Percentiles rank a stretch among this genome's conserved stretches.
Evolutionary conservation across 2,797 vertebrate species (phyloP).

Genomic region (Oreochromis grahami): DNA sequence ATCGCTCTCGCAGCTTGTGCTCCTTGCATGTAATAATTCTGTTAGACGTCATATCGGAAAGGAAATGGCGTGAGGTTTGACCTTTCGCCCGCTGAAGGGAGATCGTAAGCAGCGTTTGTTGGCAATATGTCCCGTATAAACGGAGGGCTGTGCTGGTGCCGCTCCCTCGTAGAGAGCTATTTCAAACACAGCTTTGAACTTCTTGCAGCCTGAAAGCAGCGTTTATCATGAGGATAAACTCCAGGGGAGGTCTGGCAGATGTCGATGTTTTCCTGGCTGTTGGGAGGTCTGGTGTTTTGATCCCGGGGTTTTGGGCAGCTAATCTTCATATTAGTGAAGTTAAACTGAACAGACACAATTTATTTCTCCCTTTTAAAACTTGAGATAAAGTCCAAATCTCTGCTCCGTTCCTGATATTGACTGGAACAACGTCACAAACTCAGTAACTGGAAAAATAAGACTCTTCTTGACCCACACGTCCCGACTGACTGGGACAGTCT

Average conservation of each 20-base stretch:
- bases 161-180: not conserved
- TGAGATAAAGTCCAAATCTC: not conserved
- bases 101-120: not conserved
- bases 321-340: not conserved
- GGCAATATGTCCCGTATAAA: not conserved
- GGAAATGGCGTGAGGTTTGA: not conserved
- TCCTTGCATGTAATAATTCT: not conserved
- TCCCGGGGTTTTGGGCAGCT: not conserved
- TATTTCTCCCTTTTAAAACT: not conserved
- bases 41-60: rapidly evolving
- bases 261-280: not conserved
- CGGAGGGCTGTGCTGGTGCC: not conserved
- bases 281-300: not conserved
- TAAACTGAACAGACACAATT: not conserved
- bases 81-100: not conserved
- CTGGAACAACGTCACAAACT: rapidly evolving
- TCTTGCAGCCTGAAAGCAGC: not conserved
- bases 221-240: not conserved
- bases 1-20: not conserved
- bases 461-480: rapidly evolving
- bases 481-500: not conserved
- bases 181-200: not conserved
- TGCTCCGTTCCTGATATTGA: not conserved
- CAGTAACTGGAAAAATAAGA: not conserved
- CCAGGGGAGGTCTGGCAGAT: not conserved